Evolutionary conservation across 2,113 vertebrate genomes (phyloP), one percentile per base, ranked within the genome.

Genomic region (Semicossyphus pulcher): DNA sequence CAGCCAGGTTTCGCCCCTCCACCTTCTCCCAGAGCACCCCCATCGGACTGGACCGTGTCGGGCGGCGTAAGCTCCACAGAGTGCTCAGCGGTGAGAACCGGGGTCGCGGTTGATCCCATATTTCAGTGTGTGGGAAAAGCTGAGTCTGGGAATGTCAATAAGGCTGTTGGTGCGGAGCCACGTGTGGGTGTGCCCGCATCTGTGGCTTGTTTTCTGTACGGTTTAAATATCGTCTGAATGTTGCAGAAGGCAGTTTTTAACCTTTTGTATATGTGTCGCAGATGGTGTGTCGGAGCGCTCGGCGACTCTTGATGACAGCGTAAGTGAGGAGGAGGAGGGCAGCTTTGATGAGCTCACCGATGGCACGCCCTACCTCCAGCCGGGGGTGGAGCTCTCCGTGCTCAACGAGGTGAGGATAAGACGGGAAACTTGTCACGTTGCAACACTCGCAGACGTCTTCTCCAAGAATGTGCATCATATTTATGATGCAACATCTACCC

Each of bases 11-110:
- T 69, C 95, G 95, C 3, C 97, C 98, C 0, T 93, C 95, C 59
- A 76, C 93, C 49, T 93, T 99, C 45, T 99, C 98, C 53, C 98
- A 97, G 85, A 99, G 97, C 88, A 99, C 96, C 45, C 98, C 98
- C 32, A 98, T 98, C 0, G 97, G 96, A 21, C 92, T 99, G 86
- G 97, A 99, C 86, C 93, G 95, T 0, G 93, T 99, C 47, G 97
- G 97, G 21, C 93, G 96, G 10, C 92, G 93, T 61, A 93, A 59
- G 71, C 93, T 95, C 85, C 91, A 91, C 78, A 93, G 96, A 93
- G 87, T 96, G 14, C 95, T 97, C 70, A 95, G 95, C 0, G 91
- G 97, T 99, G 89, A 97, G 96, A 94, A 28, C 34, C 8, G 5
- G 34, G 20, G 32, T 54, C 48, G 53, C 73, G 81, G 65, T 41